A percentile compares a stretch with the other conserved stretches of the same genome.
phyloP scores from a whole-genome alignment of 2,888 invertebrate genomes.

The Drosophila setosimentum region DNA sequence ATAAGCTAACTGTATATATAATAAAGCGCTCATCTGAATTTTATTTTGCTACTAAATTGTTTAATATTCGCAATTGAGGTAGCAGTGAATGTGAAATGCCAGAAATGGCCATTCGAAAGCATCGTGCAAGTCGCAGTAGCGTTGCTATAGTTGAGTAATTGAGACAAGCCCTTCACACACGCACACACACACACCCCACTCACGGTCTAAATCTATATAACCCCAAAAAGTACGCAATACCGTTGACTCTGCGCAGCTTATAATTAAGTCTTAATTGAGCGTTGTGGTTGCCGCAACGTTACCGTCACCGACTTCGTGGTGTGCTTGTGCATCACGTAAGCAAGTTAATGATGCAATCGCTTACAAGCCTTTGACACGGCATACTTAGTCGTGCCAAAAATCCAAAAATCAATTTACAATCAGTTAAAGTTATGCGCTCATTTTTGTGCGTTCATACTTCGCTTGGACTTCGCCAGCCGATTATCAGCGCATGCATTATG shows the following conservation, averaged over 20 bases:
- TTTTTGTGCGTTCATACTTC: slow-evolving; percentile 14
- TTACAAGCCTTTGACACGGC: slow-evolving; percentile 70
- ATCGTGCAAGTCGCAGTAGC: slow-evolving; percentile 2
- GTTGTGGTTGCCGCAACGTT: slow-evolving; percentile 24
- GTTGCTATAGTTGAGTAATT: slow-evolving; percentile 61
- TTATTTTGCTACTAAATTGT: background rate
- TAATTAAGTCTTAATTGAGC: slow-evolving; percentile 75
- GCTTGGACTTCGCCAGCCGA: slow-evolving; percentile 16
- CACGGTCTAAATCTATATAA: slow-evolving; percentile 40
- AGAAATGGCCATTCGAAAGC: slow-evolving; percentile 10
- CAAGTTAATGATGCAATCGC: slow-evolving; percentile 76
- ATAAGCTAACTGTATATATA: too few species aligned
- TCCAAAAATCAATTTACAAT: slow-evolving; percentile 35
- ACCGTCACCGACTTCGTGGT: slow-evolving; percentile 10
- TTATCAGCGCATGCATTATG: slow-evolving; percentile 41
- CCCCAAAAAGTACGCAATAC: slow-evolving; percentile 47
- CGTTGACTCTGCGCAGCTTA: slow-evolving; percentile 45
- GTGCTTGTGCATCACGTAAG: slow-evolving; percentile 52
- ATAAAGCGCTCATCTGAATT: background rate
- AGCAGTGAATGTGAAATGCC: slow-evolving; percentile 18
- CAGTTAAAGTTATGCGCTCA: slow-evolving; percentile 40
- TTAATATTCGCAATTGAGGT: slow-evolving; percentile 12
- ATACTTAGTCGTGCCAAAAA: slow-evolving; percentile 31
- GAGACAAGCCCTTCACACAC: background rate
- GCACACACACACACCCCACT: background rate